Percentiles rank a stretch among this genome's conserved stretches.
phyloP scores from a whole-genome alignment of 2,888 invertebrate species.

The Salticus scenicus region DNA sequence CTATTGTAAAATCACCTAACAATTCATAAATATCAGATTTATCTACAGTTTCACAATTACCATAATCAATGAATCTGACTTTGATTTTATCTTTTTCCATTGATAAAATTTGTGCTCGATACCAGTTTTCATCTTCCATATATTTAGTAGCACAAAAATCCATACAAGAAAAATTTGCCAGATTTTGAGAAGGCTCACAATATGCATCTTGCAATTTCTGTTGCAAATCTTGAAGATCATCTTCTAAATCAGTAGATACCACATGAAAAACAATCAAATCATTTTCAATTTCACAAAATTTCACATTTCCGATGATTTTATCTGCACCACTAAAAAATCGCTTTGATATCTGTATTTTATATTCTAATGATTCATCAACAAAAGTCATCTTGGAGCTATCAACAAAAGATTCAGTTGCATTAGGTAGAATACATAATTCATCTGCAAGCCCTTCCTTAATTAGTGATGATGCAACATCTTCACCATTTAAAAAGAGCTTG shows the following conservation, averaged over 20 bases:
- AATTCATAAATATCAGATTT: constrained; percentile 30
- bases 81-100: constrained; percentile 5
- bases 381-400: background rate
- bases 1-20: constrained; percentile 20
- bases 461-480: constrained; percentile 34
- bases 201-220: constrained; percentile 32
- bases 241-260: constrained; percentile 35
- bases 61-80: constrained; percentile 75
- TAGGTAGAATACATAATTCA: background rate
- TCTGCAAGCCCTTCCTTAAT: constrained; percentile 33
- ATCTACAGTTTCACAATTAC: constrained; percentile 73
- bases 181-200: background rate
- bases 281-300: constrained; percentile 31
- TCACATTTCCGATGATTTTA: constrained; percentile 21
- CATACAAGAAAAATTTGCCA: background rate
- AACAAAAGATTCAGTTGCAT: background rate
- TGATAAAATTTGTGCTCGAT: constrained; percentile 73
- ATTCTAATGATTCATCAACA: background rate
- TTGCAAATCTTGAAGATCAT: constrained; percentile 29
- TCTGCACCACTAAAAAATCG: background rate
- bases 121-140: constrained; percentile 74
- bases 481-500: constrained; percentile 15
- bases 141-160: constrained; percentile 71
- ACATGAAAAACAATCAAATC: constrained; percentile 27
- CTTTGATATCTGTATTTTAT: background rate